Base-by-base conservation (phyloP, 2,888 invertebrate genomes). In the Drosophila setosimentum region DNA sequence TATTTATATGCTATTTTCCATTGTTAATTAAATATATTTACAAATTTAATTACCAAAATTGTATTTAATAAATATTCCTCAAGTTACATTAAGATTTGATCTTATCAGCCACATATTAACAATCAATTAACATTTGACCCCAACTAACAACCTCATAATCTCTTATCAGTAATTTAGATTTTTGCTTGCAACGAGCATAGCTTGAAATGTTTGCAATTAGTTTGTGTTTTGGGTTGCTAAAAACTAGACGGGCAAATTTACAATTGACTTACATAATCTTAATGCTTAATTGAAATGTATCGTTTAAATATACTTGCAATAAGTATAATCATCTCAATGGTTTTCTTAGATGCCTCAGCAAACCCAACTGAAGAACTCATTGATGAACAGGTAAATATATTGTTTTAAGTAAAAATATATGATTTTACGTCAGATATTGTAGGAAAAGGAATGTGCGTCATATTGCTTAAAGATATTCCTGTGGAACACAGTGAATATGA, bases 41-140 rank as follows among this genome's bases (percentile, higher is more conserved):
- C 21, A 2, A 13, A 16, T 7, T 21, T 21, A 42, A 11, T 42
- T 21, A 21, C 21, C 11, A 11, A 42, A 42, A 6, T 13, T 2
- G 24, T 16, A 24, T 45, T 45, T 4, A 24, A 16, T 16, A 8
- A 24, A 16, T 45, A 45, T 16, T 16, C 2, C 1, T 16, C 24
- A 45, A 45, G 8, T 24, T 16, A 24, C 8, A 24, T 45, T 16
- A 8, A 45, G 16, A 16, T 45, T 3, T 4, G 7, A 55, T 35
- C 29, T 37, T 37, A 30, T 58, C 40, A 33, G 24, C 16, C 4
- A 16, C n/a, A 32, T 27, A 33, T 18, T 24, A 45, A 3, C 27
- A 53, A 49, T 30, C 16, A 35, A 30, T 57, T 66, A 66, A 62
- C 71, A 60, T 60, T 71, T 80, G 72, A 76, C 72, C 80, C 16